phyloP scores from a whole-genome alignment of 2,113 vertebrate genomes.

The Ellobius talpinus region DNA sequence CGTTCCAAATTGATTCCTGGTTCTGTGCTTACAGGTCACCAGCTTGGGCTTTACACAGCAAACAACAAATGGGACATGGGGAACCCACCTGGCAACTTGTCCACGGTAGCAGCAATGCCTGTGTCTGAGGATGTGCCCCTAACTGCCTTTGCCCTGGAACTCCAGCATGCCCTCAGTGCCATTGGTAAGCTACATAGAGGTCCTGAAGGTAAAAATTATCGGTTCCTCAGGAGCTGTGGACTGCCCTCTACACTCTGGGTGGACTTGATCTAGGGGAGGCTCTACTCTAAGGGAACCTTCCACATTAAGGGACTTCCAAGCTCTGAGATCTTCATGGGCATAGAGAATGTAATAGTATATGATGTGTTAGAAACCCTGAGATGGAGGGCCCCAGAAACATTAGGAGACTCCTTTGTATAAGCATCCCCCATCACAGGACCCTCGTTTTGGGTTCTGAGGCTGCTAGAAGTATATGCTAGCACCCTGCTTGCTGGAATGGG shows the following conservation, averaged over 20 bases:
- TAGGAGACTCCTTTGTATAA: not conserved
- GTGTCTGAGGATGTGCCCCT: slow-evolving; percentile 96
- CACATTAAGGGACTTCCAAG: not conserved
- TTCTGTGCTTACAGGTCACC: slow-evolving; percentile 86
- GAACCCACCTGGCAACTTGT: slow-evolving; percentile 93
- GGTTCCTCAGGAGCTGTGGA: not conserved
- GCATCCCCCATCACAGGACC: not conserved
- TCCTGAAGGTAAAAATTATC: not conserved
- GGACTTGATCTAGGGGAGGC: not conserved
- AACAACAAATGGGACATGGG: slow-evolving; percentile 94
- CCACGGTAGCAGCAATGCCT: slow-evolving; percentile 94
- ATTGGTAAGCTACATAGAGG: slow-evolving; percentile 88
- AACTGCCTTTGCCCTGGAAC: slow-evolving; percentile 94
- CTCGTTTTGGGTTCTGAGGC: not conserved
- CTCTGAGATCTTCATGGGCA: not conserved
- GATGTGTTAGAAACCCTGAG: not conserved
- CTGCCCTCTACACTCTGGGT: not conserved
- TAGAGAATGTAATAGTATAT: not conserved
- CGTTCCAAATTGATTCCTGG: rapidly evolving
- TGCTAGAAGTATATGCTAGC: not conserved
- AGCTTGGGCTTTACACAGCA: slow-evolving; percentile 87
- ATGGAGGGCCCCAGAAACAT: not conserved
- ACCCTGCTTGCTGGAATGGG: rapidly evolving
- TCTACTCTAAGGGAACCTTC: not conserved
- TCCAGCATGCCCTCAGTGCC: slow-evolving; percentile 93